Evolutionary conservation across 2,888 invertebrate genomes (phyloP).

Genomic region (Drosophila nr. perissopoda): DNA sequence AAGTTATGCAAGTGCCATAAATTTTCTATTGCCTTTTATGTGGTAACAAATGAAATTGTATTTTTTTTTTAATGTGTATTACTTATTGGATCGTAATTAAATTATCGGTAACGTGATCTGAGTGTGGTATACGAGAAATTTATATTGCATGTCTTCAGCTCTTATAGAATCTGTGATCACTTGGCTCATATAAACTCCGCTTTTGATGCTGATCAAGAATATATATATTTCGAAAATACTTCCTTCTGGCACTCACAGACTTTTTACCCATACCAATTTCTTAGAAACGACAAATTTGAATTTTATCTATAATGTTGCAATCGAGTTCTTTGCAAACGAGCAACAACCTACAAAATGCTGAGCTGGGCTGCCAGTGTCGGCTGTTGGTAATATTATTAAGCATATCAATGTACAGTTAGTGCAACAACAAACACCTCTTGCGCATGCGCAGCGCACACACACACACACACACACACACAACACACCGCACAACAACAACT

Average conservation of each 20-base stretch:
- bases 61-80: neutral
- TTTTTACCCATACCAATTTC: neutral
- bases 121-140: neutral
- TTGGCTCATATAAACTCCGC: neutral
- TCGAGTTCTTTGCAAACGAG: constrained; percentile 20
- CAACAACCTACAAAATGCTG: constrained; percentile 34
- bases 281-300: neutral
- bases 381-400: constrained; percentile 58
- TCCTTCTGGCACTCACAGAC: neutral
- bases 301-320: constrained; percentile 26
- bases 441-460: constrained; percentile 59
- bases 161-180: neutral
- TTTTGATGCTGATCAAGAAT: neutral
- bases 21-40: neutral
- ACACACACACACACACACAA: no score
- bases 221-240: neutral
- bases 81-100: neutral
- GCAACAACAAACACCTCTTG: constrained; percentile 59
- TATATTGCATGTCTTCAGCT: neutral
- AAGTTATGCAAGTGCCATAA: neutral
- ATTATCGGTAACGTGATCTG: neutral
- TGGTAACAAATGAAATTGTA: neutral
- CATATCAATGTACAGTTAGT: constrained; percentile 61
- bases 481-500: neutral
- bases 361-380: constrained; percentile 52